These are phyloP conservation scores for Zaprionus inermis DNA, from an alignment of 1,140 invertebrate genomes.

Conservation along the genomic window DNA sequence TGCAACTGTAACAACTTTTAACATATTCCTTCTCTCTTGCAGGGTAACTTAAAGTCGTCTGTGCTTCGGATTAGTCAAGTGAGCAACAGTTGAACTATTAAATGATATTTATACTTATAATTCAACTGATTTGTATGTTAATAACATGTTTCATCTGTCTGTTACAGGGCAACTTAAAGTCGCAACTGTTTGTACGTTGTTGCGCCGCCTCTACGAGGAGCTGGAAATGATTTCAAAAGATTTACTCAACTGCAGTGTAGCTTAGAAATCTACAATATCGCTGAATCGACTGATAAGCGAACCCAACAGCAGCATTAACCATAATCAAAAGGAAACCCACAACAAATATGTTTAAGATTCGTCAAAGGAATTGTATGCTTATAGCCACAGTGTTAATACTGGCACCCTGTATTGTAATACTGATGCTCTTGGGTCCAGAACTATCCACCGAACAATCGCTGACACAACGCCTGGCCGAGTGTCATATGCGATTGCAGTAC, in stretches of 20 bases:
- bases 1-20: too few relatives aligned
- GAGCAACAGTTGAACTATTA: background rate
- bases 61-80: background rate
- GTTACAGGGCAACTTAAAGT: slow-evolving; percentile 5
- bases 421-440: slow-evolving; percentile 84
- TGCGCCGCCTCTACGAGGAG: too few relatives aligned
- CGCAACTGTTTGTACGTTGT: background rate
- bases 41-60: background rate
- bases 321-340: slow-evolving; percentile 11
- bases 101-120: background rate
- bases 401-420: slow-evolving; percentile 85
- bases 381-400: slow-evolving; percentile 85
- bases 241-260: too few relatives aligned
- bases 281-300: background rate
- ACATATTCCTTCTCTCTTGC: background rate
- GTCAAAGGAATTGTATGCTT: slow-evolving; percentile 85
- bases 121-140: background rate
- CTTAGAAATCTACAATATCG: background rate
- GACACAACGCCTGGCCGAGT: slow-evolving; percentile 88
- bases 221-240: too few relatives aligned
- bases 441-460: slow-evolving; percentile 88
- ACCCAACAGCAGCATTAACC: background rate
- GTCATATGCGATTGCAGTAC: slow-evolving; percentile 89
- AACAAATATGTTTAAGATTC: slow-evolving; percentile 70
- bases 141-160: background rate